Evolutionary conservation across 92 coral and sea anemone species (phyloP).

Genomic region (Nematostella vectensis): DNA sequence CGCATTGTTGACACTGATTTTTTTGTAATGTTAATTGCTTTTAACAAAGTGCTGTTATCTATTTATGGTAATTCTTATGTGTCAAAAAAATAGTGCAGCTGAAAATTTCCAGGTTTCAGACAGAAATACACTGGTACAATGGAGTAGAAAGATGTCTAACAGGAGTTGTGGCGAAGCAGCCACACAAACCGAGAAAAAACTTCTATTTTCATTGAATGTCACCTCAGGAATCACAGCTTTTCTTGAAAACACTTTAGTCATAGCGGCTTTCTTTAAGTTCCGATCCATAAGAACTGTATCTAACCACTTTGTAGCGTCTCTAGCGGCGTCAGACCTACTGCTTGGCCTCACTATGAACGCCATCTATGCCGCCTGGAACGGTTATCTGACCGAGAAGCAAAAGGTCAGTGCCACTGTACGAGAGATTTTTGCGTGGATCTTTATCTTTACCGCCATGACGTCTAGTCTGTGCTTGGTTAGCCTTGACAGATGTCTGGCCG

Average conservation of each 20-base stretch:
- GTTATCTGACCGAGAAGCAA: background rate
- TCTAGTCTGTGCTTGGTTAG: background rate
- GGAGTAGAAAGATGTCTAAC: too few relatives aligned
- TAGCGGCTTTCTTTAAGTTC: background rate
- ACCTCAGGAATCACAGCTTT: background rate
- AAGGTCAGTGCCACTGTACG: background rate
- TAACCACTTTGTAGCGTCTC: background rate
- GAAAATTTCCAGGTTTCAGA: too few relatives aligned
- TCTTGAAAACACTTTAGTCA: background rate
- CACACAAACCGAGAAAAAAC: too few relatives aligned
- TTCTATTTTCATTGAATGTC: background rate
- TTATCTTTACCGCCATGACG: background rate
- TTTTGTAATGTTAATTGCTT: too few relatives aligned
- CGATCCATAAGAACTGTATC: background rate
- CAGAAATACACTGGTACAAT: too few relatives aligned
- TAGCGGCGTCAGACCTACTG: background rate
- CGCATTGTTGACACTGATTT: too few relatives aligned
- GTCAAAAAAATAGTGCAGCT: too few relatives aligned
- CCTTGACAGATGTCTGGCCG: background rate
- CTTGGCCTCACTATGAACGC: background rate
- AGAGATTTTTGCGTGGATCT: background rate
- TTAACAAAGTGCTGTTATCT: too few relatives aligned
- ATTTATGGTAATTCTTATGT: too few relatives aligned
- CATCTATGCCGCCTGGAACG: background rate
- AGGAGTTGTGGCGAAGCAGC: too few relatives aligned